A percentile compares a stretch with the other conserved stretches of the same genome.
Conservation (phyloP, 2,113 vertebrate genomes). For the Anser cygnoides region DNA sequence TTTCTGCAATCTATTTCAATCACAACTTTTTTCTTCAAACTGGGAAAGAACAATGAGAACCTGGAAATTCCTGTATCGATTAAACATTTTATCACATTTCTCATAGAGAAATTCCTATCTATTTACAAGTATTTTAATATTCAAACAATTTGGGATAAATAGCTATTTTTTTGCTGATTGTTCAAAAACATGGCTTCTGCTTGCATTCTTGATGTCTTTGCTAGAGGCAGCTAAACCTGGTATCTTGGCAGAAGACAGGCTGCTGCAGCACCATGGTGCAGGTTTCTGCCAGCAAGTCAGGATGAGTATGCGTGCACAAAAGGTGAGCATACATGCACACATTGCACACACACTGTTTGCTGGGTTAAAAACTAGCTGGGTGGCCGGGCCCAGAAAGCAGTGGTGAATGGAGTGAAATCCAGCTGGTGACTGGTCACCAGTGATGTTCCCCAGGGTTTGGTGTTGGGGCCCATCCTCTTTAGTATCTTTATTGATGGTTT, state of each 20-base stretch:
- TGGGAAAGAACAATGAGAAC: neutral
- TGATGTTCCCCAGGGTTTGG: too few species aligned
- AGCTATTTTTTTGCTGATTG: neutral
- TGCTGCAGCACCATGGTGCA: neutral
- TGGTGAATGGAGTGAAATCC: too few species aligned
- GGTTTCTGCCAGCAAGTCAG: neutral
- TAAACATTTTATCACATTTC: neutral
- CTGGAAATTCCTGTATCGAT: neutral
- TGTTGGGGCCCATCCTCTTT: too few species aligned
- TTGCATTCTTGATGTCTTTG: neutral
- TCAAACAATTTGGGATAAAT: neutral
- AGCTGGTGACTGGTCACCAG: too few species aligned
- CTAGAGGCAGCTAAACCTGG: neutral
- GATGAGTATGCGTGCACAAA: rapidly evolving
- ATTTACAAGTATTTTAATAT: neutral
- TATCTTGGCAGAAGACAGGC: neutral
- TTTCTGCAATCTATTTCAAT: neutral
- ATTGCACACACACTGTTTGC: too few species aligned
- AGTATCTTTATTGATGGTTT: too few species aligned
- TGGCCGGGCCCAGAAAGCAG: too few species aligned
- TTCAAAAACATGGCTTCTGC: neutral
- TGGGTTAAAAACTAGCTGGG: too few species aligned
- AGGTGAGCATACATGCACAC: too few species aligned
- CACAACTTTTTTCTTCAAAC: neutral
- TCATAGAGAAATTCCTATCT: neutral